phyloP scores from a whole-genome alignment of 2,888 invertebrate species.

The Coelinius sp. region DNA sequence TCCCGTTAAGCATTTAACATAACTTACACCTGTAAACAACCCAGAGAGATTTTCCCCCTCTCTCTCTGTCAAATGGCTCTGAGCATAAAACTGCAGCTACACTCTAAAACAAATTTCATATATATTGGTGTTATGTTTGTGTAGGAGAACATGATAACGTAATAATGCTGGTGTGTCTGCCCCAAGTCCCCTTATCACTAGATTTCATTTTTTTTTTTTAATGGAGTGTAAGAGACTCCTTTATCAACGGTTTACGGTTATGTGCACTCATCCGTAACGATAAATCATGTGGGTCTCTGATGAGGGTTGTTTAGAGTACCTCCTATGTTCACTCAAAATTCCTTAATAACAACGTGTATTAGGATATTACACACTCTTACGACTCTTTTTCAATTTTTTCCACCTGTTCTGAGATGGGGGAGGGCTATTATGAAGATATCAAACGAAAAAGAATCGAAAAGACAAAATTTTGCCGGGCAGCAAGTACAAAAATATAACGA shows the following conservation, averaged over 20 bases:
- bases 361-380: background rate
- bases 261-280: constrained; percentile 1
- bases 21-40: constrained; percentile 40
- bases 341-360: background rate
- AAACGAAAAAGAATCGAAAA: too few species aligned
- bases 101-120: background rate
- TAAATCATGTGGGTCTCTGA: background rate
- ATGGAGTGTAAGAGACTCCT: background rate
- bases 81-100: background rate
- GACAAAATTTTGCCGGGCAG: too few species aligned
- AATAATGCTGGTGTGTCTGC: background rate
- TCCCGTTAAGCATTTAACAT: constrained; percentile 54
- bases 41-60: background rate
- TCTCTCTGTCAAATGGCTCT: background rate
- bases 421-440: too few species aligned
- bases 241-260: constrained; percentile 6
- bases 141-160: background rate
- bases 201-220: constrained; percentile 13
- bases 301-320: background rate
- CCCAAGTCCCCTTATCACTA: background rate
- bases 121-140: background rate
- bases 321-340: background rate
- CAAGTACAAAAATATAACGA: too few species aligned
- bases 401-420: too few species aligned
- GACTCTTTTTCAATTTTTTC: too few species aligned